phyloP scores from a whole-genome alignment of 2,797 vertebrate species.

The Tapirus indicus region DNA sequence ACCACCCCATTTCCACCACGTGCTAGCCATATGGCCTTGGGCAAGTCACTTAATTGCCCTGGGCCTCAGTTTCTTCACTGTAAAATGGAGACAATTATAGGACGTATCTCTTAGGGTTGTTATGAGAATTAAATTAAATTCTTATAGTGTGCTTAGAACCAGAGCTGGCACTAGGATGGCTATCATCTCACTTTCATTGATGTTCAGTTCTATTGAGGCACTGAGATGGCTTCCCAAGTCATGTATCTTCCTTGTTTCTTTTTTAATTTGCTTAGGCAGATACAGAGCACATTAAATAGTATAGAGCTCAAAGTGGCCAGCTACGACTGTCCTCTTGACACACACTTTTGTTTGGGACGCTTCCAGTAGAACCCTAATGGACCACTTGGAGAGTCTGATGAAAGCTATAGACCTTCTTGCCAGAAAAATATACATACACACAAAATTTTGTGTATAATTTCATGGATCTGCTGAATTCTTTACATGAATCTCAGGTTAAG shows the following conservation, averaged over 20 bases:
- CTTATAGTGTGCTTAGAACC: neutral
- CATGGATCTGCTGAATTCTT: neutral
- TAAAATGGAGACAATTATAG: neutral
- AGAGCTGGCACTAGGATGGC: rapidly evolving
- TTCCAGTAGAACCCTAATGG: neutral
- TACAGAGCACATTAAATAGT: neutral
- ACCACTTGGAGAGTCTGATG: neutral
- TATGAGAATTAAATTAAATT: neutral
- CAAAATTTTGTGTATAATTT: neutral
- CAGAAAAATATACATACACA: neutral
- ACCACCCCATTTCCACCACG: rapidly evolving
- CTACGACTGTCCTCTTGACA: neutral
- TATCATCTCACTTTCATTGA: neutral
- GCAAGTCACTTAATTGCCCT: neutral
- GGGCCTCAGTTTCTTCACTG: neutral
- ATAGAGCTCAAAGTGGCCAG: neutral
- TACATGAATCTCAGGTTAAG: neutral
- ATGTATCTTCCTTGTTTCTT: neutral
- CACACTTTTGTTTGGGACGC: neutral
- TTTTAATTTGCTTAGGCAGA: neutral
- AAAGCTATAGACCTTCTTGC: neutral
- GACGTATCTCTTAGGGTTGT: neutral
- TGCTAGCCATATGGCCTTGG: neutral
- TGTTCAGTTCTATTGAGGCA: neutral
- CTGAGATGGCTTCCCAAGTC: neutral